Evolutionary conservation across 2,113 vertebrate genomes (phyloP).

Genomic region (Myiopsitta monachus): DNA sequence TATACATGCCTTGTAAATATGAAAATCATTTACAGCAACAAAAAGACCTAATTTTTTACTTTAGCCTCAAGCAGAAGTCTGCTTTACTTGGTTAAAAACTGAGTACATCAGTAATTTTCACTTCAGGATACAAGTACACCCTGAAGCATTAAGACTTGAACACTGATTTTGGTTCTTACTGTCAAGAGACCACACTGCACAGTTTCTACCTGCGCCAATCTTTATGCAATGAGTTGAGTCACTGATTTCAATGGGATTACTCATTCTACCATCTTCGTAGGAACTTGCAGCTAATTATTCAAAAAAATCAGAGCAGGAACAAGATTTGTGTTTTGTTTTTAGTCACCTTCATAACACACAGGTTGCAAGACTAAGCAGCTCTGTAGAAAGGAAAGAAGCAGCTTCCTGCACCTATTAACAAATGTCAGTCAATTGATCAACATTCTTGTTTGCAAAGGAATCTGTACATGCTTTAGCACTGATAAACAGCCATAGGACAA

Average conservation of each 20-base stretch:
- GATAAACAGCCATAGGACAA: neutral
- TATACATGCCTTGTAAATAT: neutral
- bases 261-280: neutral
- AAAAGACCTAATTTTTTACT: neutral
- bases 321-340: neutral
- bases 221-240: neutral
- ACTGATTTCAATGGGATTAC: neutral
- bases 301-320: neutral
- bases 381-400: neutral
- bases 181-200: neutral
- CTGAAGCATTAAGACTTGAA: neutral
- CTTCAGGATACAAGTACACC: neutral
- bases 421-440: neutral
- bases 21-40: neutral
- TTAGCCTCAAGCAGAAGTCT: neutral
- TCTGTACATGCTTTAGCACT: neutral
- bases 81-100: neutral
- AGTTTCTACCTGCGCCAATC: accelerated
- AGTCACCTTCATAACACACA: neutral
- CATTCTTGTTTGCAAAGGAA: neutral
- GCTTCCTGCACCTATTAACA: neutral
- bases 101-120: neutral
- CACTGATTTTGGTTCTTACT: neutral
- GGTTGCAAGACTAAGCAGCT: neutral
- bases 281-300: constrained; percentile 31